phyloP scores from a whole-genome alignment of 1,140 invertebrate genomes.

The Drosophila pruinosa region DNA sequence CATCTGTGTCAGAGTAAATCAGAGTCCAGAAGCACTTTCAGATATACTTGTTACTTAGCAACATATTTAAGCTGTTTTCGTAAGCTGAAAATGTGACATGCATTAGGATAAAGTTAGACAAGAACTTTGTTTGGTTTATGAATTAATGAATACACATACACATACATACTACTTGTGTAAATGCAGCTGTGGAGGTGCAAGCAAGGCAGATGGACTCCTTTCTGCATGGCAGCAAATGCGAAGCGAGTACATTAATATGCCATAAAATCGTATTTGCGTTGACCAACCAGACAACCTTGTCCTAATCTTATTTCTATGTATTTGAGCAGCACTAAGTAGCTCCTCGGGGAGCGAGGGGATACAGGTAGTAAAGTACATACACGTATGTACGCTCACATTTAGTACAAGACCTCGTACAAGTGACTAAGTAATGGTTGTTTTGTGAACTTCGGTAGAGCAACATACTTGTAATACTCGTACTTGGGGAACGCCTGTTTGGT shows the following conservation, averaged over 20 bases:
- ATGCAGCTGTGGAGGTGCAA: no score
- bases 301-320: constrained; percentile 12
- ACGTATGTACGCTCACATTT: background rate
- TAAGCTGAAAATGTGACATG: background rate
- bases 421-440: constrained; percentile 4
- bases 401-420: background rate
- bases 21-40: background rate
- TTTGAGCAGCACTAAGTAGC: background rate
- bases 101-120: background rate
- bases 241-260: constrained; percentile 21
- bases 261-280: constrained; percentile 31
- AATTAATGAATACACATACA: background rate
- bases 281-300: constrained; percentile 13
- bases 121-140: background rate
- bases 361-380: constrained; percentile 1
- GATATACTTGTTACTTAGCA: no score
- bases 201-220: no score
- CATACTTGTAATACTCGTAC: constrained; percentile 13
- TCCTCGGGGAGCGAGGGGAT: background rate
- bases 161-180: background rate
- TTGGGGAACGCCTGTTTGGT: background rate
- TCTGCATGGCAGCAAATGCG: background rate
- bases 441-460: background rate
- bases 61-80: background rate
- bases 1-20: background rate